Conservation (phyloP, 2,888 invertebrate species). For the Argyresthia albistria region DNA sequence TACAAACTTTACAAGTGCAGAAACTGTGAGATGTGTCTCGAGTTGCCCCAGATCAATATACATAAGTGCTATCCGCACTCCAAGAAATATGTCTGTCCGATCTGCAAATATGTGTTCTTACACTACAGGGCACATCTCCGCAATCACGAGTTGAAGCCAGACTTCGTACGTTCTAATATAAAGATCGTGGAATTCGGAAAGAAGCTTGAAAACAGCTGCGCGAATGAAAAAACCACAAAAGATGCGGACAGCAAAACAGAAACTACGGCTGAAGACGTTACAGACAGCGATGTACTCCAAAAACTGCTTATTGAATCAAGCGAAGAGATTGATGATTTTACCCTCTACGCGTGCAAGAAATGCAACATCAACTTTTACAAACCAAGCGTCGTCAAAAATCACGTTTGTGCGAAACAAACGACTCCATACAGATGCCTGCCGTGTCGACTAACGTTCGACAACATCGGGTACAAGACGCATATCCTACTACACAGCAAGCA, state of each 20-base stretch:
- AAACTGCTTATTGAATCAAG: not conserved
- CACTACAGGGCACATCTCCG: not conserved
- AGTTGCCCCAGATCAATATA: not conserved
- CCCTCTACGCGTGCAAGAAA: not conserved
- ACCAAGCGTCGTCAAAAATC: not conserved
- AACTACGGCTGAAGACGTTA: not conserved
- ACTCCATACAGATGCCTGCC: not conserved
- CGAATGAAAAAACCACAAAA: not conserved
- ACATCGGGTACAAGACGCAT: not conserved
- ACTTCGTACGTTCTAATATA: not conserved
- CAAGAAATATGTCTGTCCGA: not conserved
- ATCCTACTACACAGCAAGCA: not conserved
- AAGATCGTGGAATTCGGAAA: not conserved
- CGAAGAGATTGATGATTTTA: too few relatives aligned
- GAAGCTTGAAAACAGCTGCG: not conserved
- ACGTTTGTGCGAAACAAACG: not conserved
- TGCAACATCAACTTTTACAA: not conserved
- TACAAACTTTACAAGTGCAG: not conserved
- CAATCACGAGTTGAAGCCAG: not conserved
- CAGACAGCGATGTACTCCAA: not conserved
- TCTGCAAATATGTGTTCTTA: not conserved
- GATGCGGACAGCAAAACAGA: not conserved
- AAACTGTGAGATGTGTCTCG: not conserved
- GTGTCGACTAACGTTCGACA: not conserved
- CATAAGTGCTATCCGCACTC: not conserved